phyloP scores from a whole-genome alignment of 2,888 invertebrate species.

The Tethea ocularis region DNA sequence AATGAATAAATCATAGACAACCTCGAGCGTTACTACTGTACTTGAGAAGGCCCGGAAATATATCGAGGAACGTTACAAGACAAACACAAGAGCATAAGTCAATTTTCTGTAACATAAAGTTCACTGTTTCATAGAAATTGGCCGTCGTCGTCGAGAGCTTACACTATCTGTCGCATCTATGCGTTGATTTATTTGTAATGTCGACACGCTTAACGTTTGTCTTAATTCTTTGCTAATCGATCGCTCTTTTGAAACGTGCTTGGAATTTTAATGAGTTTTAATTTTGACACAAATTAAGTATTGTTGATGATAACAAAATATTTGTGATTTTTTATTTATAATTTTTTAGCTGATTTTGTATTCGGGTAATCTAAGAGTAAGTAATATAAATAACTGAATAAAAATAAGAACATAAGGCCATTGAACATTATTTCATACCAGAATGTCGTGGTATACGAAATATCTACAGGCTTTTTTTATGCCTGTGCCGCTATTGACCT shows the following conservation, averaged over 20 bases:
- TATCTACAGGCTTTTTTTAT: no score
- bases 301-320: neutral
- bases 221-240: constrained; percentile 13
- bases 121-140: constrained; percentile 36
- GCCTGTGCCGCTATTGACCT: no score
- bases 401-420: no score
- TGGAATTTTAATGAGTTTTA: constrained; percentile 20
- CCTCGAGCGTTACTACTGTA: constrained; percentile 53
- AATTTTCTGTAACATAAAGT: constrained; percentile 54
- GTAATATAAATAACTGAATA: no score
- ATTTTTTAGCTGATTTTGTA: neutral
- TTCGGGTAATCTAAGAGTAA: neutral
- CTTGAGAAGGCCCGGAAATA: constrained; percentile 47
- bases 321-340: neutral
- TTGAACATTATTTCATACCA: no score
- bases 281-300: neutral
- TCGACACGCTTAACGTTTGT: constrained; percentile 24
- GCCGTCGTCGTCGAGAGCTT: constrained; percentile 29
- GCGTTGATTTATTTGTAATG: constrained; percentile 54
- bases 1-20: constrained; percentile 74
- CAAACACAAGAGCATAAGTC: constrained; percentile 54
- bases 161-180: constrained; percentile 52
- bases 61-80: constrained; percentile 47
- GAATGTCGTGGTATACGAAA: no score
- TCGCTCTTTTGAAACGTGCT: constrained; percentile 19